Evolutionary conservation across 2,888 invertebrate genomes (phyloP).

Genomic region (Rapana venosa): DNA sequence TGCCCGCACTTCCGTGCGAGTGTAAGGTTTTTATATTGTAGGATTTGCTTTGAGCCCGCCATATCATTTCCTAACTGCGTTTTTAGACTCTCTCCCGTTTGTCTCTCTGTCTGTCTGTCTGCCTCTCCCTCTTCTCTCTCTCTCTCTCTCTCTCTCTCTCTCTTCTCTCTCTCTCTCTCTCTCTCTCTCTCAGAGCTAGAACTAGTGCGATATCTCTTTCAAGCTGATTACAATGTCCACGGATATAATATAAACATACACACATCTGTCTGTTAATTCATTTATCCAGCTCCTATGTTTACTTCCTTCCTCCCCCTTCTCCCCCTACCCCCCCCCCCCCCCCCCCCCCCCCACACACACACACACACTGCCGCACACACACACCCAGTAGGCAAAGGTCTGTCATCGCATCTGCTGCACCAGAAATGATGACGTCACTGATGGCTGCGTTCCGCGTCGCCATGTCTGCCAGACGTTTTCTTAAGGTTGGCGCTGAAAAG

Average conservation of each 20-base stretch:
- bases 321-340: background rate
- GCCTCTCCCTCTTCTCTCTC: background rate
- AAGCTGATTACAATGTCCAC: background rate
- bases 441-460: constrained; percentile 25
- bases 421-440: constrained; percentile 29
- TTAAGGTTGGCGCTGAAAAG: background rate
- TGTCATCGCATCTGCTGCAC: constrained; percentile 19
- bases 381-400: background rate
- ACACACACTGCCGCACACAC: background rate
- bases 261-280: background rate
- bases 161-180: background rate
- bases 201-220: background rate
- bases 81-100: too few species aligned
- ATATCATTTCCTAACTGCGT: too few species aligned
- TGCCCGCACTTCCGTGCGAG: too few species aligned
- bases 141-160: background rate
- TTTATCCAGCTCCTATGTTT: background rate
- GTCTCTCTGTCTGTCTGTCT: background rate
- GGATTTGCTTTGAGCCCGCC: too few species aligned
- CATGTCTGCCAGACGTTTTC: constrained; percentile 18
- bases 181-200: background rate
- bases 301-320: background rate
- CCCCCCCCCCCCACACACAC: background rate
- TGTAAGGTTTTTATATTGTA: too few species aligned
- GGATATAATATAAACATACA: background rate